Conservation (phyloP, 2,113 vertebrate genomes). For the Thamnophis sirtalis region DNA sequence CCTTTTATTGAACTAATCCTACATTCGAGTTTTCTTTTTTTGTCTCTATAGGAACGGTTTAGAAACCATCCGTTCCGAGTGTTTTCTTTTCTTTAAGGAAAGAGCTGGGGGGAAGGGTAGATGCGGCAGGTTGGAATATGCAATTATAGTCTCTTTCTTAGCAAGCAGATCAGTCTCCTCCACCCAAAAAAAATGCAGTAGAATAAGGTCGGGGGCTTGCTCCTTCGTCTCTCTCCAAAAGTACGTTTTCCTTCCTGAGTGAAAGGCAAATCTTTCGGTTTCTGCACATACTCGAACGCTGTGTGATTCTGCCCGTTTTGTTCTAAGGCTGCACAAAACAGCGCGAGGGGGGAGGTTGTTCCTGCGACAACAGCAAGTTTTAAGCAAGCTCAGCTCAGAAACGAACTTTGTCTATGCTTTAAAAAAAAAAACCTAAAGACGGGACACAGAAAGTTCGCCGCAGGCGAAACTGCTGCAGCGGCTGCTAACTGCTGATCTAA, state of each 20-base stretch:
- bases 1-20: not conserved
- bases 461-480: constrained; percentile 21
- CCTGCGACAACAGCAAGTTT: not conserved
- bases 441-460: constrained; percentile 44
- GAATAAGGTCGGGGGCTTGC: not conserved
- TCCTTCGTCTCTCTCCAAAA: not conserved
- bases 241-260: not conserved
- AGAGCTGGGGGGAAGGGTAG: not conserved
- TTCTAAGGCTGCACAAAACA: not conserved
- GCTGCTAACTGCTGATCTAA: constrained; percentile 27
- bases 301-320: not conserved
- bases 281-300: not conserved
- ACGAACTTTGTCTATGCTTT: constrained; percentile 14
- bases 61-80: not conserved
- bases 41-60: not conserved
- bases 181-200: constrained; percentile 21
- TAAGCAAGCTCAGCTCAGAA: constrained; percentile 1
- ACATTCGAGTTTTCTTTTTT: not conserved
- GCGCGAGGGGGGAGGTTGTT: not conserved
- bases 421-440: not conserved
- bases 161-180: not conserved
- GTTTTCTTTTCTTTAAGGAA: constrained; percentile 42
- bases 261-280: not conserved
- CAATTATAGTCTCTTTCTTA: not conserved
- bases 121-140: constrained; percentile 2